Percentiles rank a stretch among this genome's conserved stretches.
phyloP scores from a whole-genome alignment of 2,888 invertebrate species.

The Spilosoma lubricipeda region DNA sequence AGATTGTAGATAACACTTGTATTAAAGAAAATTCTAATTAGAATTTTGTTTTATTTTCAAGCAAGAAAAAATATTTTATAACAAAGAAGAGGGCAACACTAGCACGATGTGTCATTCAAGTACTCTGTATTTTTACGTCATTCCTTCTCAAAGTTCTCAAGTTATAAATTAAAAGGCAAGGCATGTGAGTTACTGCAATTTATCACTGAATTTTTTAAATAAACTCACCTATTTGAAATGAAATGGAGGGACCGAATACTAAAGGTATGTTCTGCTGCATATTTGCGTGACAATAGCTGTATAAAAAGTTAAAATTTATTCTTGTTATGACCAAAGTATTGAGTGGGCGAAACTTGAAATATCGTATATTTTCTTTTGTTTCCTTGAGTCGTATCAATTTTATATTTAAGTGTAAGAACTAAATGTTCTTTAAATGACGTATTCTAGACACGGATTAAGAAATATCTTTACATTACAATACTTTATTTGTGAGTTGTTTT shows the following conservation, averaged over 20 bases:
- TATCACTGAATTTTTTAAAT: slow-evolving; percentile 53
- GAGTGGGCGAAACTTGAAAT: slow-evolving; percentile 81
- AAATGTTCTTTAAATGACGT: slow-evolving; percentile 2
- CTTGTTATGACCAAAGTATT: slow-evolving; percentile 63
- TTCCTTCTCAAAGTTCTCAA: slow-evolving; percentile 45
- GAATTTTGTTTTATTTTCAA: slow-evolving; percentile 3
- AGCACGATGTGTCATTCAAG: slow-evolving; percentile 38
- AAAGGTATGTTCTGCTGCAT: slow-evolving; percentile 65
- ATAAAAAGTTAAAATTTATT: slow-evolving; percentile 33
- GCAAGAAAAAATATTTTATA: neutral
- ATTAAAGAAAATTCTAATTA: slow-evolving; percentile 2
- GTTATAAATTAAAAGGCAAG: slow-evolving; percentile 46
- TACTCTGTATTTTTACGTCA: slow-evolving; percentile 48
- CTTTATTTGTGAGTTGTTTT: neutral
- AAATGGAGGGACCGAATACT: slow-evolving; percentile 76
- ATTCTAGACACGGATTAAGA: neutral
- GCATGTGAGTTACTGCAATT: slow-evolving; percentile 50
- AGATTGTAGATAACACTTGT: neutral
- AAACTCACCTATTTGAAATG: slow-evolving; percentile 66
- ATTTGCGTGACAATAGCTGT: slow-evolving; percentile 4
- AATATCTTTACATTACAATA: neutral
- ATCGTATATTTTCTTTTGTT: slow-evolving; percentile 76
- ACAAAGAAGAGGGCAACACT: slow-evolving; percentile 32
- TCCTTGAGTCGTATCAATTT: slow-evolving; percentile 54
- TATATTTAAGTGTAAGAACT: slow-evolving; percentile 31